Evolutionary conservation across 2,113 vertebrate genomes (phyloP).

Genomic region (Hyperopisus bebe): DNA sequence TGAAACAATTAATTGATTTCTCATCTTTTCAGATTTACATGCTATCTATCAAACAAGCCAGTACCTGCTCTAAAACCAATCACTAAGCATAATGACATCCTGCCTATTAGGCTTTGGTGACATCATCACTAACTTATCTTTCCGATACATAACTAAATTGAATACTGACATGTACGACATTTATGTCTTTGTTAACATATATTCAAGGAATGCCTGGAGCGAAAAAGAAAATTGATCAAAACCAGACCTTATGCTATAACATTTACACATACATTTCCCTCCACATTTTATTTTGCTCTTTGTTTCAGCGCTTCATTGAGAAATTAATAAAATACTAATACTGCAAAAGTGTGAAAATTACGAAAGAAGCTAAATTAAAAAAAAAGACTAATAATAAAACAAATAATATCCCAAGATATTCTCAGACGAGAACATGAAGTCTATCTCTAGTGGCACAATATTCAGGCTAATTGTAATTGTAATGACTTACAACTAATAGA

Average conservation of each 20-base stretch:
- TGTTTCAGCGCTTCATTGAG: neutral
- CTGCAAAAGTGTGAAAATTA: neutral
- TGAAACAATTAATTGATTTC: neutral
- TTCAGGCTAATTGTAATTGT: constrained; percentile 22
- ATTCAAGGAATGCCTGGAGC: neutral
- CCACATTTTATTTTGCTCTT: neutral
- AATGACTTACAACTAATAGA: constrained; percentile 12
- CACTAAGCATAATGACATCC: neutral
- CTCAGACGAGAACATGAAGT: neutral
- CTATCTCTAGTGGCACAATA: neutral
- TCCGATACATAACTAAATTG: neutral
- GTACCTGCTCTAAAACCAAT: neutral
- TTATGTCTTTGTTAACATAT: neutral
- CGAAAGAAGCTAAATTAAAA: neutral
- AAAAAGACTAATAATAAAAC: neutral
- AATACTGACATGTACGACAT: neutral
- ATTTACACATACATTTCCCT: neutral
- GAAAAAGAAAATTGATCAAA: neutral
- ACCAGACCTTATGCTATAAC: neutral
- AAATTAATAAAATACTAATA: neutral
- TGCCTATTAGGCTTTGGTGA: neutral
- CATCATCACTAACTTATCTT: neutral
- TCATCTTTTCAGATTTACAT: neutral
- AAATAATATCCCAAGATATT: neutral
- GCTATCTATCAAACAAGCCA: neutral